Evolutionary conservation across 1,140 invertebrate species (phyloP), one percentile per base, ranked within the genome.

Genomic region (Lepidurus packardi): DNA sequence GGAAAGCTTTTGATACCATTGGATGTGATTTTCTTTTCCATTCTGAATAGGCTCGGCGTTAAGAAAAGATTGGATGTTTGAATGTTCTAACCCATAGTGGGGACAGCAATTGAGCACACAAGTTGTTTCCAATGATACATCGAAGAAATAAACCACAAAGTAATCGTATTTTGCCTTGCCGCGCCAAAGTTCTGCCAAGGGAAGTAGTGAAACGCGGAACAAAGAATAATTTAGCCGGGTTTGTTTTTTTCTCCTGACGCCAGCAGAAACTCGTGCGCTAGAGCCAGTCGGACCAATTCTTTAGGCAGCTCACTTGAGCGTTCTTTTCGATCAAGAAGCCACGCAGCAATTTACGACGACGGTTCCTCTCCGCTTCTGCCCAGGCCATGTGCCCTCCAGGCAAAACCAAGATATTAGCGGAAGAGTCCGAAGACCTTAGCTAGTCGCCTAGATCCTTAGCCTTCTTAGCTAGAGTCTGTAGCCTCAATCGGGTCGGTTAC

Each of bases 401-500:
- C 53, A 65, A 65, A 34, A 65, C 53, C 53, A 65, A 65, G 53
- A 65, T 65, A 65, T 65, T 65, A 65, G 53, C 53, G 53, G 7
- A 65, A n/a, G 21, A 65, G 16, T 8, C 53, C 21, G 53, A 16
- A 65, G 53, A 65, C 21, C 21, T 16, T 65, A n/a, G 16, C 53
- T 21, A 7, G 16, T 16, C 34, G 34, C 7, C 9, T 65, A n/a
- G 53, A n/a, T 21, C 13, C 13, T n/a, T 65, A 13, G 16, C 13
- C 21, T 65, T 21, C 45, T 11, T n/a, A 65, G 53, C 5, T 13
- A 1, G 53, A n/a, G 53, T 65, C 21, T 16, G 53, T 21, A 65
- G 9, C 21, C 16, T n/a, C 21, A 65, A 2, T 34, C 2, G 34
- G 34, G 34, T 34, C 34, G 34, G 34, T 34, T 34, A 34, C 4